Conservation (phyloP, 1,140 invertebrate species). For the Zaprionus lachaisei region DNA sequence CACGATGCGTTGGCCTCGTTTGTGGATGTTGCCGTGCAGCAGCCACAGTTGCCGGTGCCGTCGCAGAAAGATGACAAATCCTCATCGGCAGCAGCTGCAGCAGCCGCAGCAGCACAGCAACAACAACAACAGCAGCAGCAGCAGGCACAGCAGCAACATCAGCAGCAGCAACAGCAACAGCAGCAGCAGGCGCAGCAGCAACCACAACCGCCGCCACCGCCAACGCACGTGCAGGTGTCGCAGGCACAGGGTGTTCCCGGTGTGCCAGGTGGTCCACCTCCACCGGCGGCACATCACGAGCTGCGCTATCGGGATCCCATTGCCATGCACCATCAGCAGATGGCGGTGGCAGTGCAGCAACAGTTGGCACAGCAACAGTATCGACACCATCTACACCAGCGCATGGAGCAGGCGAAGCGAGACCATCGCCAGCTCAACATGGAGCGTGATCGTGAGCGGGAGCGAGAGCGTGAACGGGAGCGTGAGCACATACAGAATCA, state of each 20-base stretch:
- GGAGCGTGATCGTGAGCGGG: constrained; percentile 65
- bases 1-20: constrained; percentile 94
- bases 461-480: constrained; percentile 57
- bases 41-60: constrained; percentile 93
- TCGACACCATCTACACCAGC: constrained; percentile 61
- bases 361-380: constrained; percentile 71
- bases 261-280: constrained; percentile 21
- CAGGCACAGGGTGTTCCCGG: constrained; percentile 20
- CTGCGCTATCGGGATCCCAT: constrained; percentile 70
- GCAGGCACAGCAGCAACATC: constrained; percentile 2
- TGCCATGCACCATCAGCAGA: constrained; percentile 85
- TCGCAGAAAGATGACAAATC: constrained; percentile 80
- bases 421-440: constrained; percentile 63
- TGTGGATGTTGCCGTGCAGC: constrained; percentile 94
- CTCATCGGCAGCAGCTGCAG: constrained; percentile 67
- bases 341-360: constrained; percentile 74
- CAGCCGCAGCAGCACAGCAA: constrained; percentile 90
- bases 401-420: constrained; percentile 70
- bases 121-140: constrained; percentile 85
- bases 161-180: background rate
- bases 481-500: constrained; percentile 62
- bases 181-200: constrained; percentile 33
- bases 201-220: constrained; percentile 41
- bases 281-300: constrained; percentile 66
- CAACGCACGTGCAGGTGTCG: constrained; percentile 51